Conservation (phyloP, 2,888 invertebrate species). For the Nephrocerus scutellatus region DNA sequence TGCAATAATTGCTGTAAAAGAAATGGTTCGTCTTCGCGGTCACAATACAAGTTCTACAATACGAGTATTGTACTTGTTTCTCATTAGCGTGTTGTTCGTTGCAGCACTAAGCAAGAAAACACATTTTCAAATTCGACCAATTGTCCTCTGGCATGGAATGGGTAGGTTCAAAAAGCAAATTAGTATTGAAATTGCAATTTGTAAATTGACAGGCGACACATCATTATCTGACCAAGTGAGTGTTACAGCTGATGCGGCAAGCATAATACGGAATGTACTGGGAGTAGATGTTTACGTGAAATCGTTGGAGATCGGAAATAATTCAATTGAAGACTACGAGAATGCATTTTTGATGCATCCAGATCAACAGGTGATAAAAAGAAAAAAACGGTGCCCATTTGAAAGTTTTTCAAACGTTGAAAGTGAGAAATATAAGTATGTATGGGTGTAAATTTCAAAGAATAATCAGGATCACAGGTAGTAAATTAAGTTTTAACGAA, state of each 20-base stretch:
- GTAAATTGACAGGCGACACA: slow-evolving; percentile 63
- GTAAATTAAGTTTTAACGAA: too few species aligned
- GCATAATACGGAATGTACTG: slow-evolving; percentile 59
- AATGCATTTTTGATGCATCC: slow-evolving; percentile 73
- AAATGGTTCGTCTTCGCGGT: too few species aligned
- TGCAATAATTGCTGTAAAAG: background rate
- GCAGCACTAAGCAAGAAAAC: too few species aligned
- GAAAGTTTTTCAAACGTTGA: background rate
- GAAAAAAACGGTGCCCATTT: background rate
- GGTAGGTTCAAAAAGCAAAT: slow-evolving; percentile 54
- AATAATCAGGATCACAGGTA: too few species aligned
- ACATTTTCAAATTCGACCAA: too few species aligned
- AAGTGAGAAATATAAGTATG: too few species aligned
- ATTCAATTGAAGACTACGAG: slow-evolving; percentile 60
- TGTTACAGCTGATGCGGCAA: slow-evolving; percentile 49
- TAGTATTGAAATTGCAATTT: too few species aligned
- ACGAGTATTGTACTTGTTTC: too few species aligned
- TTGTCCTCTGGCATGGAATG: slow-evolving; percentile 93
- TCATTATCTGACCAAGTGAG: slow-evolving; percentile 68
- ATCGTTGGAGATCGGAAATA: slow-evolving; percentile 71
- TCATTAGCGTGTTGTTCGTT: too few species aligned
- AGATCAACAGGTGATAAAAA: slow-evolving; percentile 56
- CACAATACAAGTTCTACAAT: too few species aligned
- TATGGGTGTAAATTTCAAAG: too few species aligned
- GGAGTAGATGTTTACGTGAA: slow-evolving; percentile 72